phyloP scores from a whole-genome alignment of 2,888 invertebrate genomes.

The Chrysodeixis includens region DNA sequence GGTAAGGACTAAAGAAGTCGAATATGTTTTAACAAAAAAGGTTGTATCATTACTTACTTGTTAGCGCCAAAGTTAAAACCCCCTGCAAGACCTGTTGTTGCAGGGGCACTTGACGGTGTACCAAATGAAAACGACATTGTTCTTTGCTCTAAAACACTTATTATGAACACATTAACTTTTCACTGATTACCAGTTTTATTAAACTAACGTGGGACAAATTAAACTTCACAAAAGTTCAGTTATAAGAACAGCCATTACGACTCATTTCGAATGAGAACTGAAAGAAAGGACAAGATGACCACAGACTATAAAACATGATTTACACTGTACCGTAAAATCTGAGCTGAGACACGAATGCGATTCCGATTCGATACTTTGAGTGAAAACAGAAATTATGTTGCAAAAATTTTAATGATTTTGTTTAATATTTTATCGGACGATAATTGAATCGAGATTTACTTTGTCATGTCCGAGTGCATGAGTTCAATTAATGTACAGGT shows the following conservation, averaged over 20 bases:
- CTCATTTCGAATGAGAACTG: not conserved
- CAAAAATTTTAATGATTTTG: too few species aligned
- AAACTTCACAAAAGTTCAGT: not conserved
- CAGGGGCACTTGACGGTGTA: constrained; percentile 85
- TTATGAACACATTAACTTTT: not conserved
- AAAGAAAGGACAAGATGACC: not conserved
- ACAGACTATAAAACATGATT: not conserved
- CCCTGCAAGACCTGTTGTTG: constrained; percentile 75
- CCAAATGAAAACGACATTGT: constrained; percentile 85
- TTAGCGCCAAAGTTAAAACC: constrained; percentile 86
- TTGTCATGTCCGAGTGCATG: too few species aligned
- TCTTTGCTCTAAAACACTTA: constrained; percentile 3
- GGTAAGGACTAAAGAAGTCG: constrained; percentile 25
- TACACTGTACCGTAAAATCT: too few species aligned
- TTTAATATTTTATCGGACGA: too few species aligned
- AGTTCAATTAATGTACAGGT: too few species aligned
- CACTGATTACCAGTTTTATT: not conserved
- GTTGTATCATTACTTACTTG: constrained; percentile 73
- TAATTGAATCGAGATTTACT: too few species aligned
- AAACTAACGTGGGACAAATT: not conserved
- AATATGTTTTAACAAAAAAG: constrained; percentile 6
- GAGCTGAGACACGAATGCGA: too few species aligned
- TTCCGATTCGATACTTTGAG: too few species aligned
- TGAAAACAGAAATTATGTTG: too few species aligned
- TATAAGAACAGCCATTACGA: not conserved